These are phyloP conservation scores for Chelonia mydas DNA, from an alignment of 2,797 vertebrate genomes.

Conservation along the genomic window DNA sequence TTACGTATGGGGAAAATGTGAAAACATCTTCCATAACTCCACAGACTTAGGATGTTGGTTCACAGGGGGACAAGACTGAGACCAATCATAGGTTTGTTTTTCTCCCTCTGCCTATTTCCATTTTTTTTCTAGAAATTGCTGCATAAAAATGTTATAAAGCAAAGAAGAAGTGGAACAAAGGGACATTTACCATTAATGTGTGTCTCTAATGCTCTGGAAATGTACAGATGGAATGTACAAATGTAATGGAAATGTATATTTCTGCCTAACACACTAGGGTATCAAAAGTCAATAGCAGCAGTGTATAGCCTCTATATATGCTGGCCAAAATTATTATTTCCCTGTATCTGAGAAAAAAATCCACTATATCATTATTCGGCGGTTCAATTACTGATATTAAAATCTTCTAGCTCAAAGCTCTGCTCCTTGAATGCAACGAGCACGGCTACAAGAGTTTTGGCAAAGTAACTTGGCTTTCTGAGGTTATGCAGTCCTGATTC, in stretches of 20 bases:
- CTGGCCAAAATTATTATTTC: slow-evolving; percentile 68
- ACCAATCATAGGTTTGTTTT: neutral
- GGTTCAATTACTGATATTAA: slow-evolving; percentile 47
- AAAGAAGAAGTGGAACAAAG: slow-evolving; percentile 13
- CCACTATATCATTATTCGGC: slow-evolving; percentile 64
- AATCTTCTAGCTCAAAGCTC: slow-evolving; percentile 55
- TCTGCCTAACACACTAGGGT: neutral
- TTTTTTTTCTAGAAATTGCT: neutral
- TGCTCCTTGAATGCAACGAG: slow-evolving; percentile 28
- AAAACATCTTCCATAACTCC: neutral
- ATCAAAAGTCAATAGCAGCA: slow-evolving; percentile 12
- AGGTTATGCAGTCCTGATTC: neutral
- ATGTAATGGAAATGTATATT: no score
- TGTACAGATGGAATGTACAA: no score
- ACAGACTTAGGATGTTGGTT: neutral
- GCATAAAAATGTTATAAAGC: neutral
- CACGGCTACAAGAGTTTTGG: neutral
- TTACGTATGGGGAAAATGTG: fast-evolving
- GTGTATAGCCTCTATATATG: slow-evolving; percentile 3
- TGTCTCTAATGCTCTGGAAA: slow-evolving; percentile 29
- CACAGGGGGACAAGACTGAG: neutral
- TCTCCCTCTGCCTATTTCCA: neutral
- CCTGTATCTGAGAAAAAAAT: slow-evolving; percentile 2
- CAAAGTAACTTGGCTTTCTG: slow-evolving; percentile 39
- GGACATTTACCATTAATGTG: slow-evolving; percentile 6